A percentile compares a stretch with the other conserved stretches of the same genome.
These are phyloP conservation scores for Antennarius striatus DNA, from an alignment of 2,113 vertebrate genomes.

Conservation along the genomic window DNA sequence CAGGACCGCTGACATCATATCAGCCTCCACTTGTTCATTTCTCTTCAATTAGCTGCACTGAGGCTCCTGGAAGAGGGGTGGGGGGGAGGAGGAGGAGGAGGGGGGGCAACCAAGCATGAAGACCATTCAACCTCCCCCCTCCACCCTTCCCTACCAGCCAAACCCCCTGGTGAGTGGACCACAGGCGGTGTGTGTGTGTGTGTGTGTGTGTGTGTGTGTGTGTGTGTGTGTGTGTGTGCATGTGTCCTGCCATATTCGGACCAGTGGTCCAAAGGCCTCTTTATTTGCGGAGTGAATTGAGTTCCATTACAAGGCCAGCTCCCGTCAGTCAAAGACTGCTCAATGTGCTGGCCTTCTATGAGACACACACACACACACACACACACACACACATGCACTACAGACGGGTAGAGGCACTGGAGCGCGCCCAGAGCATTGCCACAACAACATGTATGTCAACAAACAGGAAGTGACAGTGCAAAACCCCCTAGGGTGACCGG, in stretches of 20 bases:
- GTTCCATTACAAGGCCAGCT: conserved; percentile 75
- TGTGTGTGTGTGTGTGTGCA: conserved; percentile 44
- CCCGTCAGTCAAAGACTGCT: conserved; percentile 69
- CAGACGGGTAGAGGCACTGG: conserved; percentile 56
- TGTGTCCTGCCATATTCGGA: conserved; percentile 74
- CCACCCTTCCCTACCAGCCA: conserved; percentile 40
- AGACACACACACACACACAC: conserved; percentile 38
- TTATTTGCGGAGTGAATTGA: conserved; percentile 83
- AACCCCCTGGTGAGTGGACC: conserved; percentile 62
- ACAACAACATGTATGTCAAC: conserved; percentile 68
- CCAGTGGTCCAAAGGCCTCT: conserved; percentile 80
- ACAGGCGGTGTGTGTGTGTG: conserved; percentile 61
- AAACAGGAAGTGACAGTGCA: conserved; percentile 78
- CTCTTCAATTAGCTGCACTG: conserved; percentile 80
- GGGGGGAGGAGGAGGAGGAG: neutral
- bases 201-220: conserved; percentile 49
- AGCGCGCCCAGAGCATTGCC: conserved; percentile 66
- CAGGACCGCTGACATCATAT: conserved; percentile 57
- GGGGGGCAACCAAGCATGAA: conserved; percentile 63
- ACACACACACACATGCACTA: neutral
- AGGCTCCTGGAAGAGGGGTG: conserved; percentile 56
- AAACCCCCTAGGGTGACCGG: conserved; percentile 70
- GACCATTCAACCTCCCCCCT: conserved; percentile 5
- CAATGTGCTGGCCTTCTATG: conserved; percentile 58
- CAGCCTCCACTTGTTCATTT: conserved; percentile 68